Base-by-base conservation (phyloP, 2,888 invertebrate genomes). In the Amorpha juglandis region DNA sequence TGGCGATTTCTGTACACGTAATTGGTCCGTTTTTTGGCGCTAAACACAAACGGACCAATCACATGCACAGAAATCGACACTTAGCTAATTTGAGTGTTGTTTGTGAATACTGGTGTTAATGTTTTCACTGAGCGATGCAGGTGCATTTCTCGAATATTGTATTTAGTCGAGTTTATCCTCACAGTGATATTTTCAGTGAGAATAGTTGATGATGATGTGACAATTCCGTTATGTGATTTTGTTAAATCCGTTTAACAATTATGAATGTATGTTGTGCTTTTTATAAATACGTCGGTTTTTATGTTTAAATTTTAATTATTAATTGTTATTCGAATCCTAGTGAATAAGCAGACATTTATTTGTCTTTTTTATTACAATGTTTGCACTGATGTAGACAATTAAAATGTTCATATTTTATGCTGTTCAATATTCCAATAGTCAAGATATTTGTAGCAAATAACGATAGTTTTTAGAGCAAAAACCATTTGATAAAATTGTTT, bases 251-350 rank as follows among this genome's bases (percentile, higher is more conserved):
- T 50, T 63, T 51, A 50, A 38, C 35, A 51, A 63, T 63, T 63
- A 38, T 63, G 64, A 21, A 53, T 52, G 52, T 64, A 42, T 33
- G 71, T 71, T 67, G 71, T 72, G 71, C 70, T 76, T 68, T 35
- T 38, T 63, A 70, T 55, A 68, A 71, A 65, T 66, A 45, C 63
- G 62, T 64, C 47, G 12, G 47, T 38, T 35, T 51, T 38, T 38
- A 50, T 51, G 62, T 52, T 62, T n/a, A 6, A 21, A 6, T 64
- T 52, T 42, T 64, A 62, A 51, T 52, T 47, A 38, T 58, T 52
- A 62, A 62, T 52, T 67, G 42, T 62, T 51, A 64, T 7, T 71
- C 64, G 47, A 33, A 62, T 67, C 27, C 21, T 63, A 63, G 12
- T 63, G 47, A 27, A 63, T 33, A 47, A 27, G 33, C 48, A 62